These are phyloP conservation scores for Brachionichthys hirsutus DNA, from an alignment of 2,113 vertebrate genomes.

Conservation along the genomic window DNA sequence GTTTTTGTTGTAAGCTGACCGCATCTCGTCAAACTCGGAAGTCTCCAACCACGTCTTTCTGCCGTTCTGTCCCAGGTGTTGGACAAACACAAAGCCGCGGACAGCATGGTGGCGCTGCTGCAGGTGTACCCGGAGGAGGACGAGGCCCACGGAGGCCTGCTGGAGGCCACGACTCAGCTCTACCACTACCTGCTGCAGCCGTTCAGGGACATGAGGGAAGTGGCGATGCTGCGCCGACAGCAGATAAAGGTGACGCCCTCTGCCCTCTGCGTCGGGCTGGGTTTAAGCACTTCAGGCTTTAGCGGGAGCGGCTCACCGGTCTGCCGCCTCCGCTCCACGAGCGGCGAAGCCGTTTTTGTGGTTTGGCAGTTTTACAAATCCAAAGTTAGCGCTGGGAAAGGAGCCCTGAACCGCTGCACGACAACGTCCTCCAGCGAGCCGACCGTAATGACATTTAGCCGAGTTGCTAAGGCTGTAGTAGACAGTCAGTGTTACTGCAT, in stretches of 20 bases:
- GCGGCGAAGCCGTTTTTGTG: background rate
- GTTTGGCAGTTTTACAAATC: constrained; percentile 18
- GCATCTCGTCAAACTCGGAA: no score
- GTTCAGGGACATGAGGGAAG: constrained; percentile 96
- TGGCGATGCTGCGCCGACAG: constrained; percentile 93
- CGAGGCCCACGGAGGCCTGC: constrained; percentile 85
- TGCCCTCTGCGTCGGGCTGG: constrained; percentile 56
- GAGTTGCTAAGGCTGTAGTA: constrained; percentile 24
- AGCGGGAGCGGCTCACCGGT: constrained; percentile 14
- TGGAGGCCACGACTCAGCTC: constrained; percentile 92
- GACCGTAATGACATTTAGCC: constrained; percentile 36
- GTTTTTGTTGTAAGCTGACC: no score
- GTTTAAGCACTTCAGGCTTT: constrained; percentile 47
- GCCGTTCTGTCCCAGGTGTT: constrained; percentile 77
- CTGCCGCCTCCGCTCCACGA: constrained; percentile 7
- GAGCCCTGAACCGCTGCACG: constrained; percentile 7
- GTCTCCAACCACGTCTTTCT: background rate
- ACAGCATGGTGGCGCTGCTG: constrained; percentile 96
- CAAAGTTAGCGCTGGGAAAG: background rate
- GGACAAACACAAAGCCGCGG: constrained; percentile 90
- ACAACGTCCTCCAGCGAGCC: constrained; percentile 4
- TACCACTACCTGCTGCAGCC: constrained; percentile 97
- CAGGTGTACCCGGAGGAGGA: constrained; percentile 94
- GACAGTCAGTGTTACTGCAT: constrained; percentile 24
- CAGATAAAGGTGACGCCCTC: constrained; percentile 91